Base-by-base conservation (phyloP, 2,888 invertebrate genomes). In the Drosophila longiperda region DNA sequence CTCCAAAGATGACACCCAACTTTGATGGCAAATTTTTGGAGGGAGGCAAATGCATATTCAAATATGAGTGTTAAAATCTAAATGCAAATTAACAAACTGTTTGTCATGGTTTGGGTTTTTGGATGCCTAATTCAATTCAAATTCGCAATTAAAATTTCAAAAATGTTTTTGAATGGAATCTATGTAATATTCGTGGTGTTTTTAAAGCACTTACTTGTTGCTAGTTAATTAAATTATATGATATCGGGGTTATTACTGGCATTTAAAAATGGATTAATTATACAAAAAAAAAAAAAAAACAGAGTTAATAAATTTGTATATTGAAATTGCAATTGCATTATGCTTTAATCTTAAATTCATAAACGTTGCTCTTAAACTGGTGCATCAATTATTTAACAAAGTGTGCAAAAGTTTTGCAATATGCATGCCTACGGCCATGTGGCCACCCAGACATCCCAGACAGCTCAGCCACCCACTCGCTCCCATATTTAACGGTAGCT, bases 341-440 rank as follows among this genome's bases (percentile, higher is more conserved):
- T 78, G 76, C 89, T 88, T 90, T 86, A 86, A 86, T 86, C 83
- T 90, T 86, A 86, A 86, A 86, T 86, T 90, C 90, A 86, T 90
- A 86, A 90, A 90, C 75, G 82, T 45, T 55, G 65, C 55, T 54
- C 57, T 54, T 63, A 61, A 59, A 57, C 69, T 57, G 68, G 45
- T 23, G 69, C 89, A 83, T 86, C 75, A 88, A 86, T 86, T 81
- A 86, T 88, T 88, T 76, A 88, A 78, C 79, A 75, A 83, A 86
- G 73, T 78, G 85, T 70, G 75, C 66, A 66, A 61, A 83, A 89
- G 73, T 76, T 89, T 80, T 80, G 69, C 81, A 85, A 83, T 75
- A 75, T 78, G 61, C 87, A 68, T 80, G 81, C 89, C 78, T 65
- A 57, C 67, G 29, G 40, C 17, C 48, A 38, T 54, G 26, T 38